These are phyloP conservation scores for Drosophila insularis DNA, from an alignment of 1,140 invertebrate genomes.

Conservation along the genomic window DNA sequence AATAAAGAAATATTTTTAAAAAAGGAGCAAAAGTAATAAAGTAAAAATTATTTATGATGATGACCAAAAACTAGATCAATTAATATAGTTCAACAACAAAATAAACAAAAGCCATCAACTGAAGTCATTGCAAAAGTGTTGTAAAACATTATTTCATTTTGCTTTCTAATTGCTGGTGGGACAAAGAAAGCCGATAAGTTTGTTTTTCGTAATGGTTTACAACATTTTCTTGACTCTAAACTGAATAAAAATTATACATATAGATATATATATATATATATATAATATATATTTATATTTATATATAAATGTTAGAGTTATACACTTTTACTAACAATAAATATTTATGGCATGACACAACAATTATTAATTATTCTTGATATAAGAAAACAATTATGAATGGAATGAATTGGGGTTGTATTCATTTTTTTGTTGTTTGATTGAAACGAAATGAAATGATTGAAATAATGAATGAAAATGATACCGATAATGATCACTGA, in stretches of 20 bases:
- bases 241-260: slow-evolving; percentile 7
- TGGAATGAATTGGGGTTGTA: slow-evolving; percentile 63
- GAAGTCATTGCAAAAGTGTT: background rate
- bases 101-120: background rate
- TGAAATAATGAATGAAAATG: slow-evolving; percentile 32
- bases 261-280: slow-evolving; percentile 48
- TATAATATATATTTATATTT: slow-evolving; percentile 15
- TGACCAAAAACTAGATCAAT: slow-evolving; percentile 24
- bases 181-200: background rate
- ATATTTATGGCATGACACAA: slow-evolving; percentile 82
- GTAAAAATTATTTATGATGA: background rate
- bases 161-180: background rate
- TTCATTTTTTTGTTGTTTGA: slow-evolving; percentile 51
- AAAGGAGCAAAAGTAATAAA: background rate
- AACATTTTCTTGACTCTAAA: slow-evolving; percentile 6
- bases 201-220: background rate
- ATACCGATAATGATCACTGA: slow-evolving; percentile 19
- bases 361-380: slow-evolving; percentile 77
- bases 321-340: slow-evolving; percentile 77
- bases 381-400: slow-evolving; percentile 72
- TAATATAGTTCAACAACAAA: slow-evolving; percentile 32
- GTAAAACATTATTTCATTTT: background rate
- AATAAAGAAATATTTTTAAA: slow-evolving; percentile 14
- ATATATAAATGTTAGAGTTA: slow-evolving; percentile 69
- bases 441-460: slow-evolving; percentile 24